Base-by-base conservation (phyloP, 2,888 invertebrate genomes). In the Ferrisia virgata region DNA sequence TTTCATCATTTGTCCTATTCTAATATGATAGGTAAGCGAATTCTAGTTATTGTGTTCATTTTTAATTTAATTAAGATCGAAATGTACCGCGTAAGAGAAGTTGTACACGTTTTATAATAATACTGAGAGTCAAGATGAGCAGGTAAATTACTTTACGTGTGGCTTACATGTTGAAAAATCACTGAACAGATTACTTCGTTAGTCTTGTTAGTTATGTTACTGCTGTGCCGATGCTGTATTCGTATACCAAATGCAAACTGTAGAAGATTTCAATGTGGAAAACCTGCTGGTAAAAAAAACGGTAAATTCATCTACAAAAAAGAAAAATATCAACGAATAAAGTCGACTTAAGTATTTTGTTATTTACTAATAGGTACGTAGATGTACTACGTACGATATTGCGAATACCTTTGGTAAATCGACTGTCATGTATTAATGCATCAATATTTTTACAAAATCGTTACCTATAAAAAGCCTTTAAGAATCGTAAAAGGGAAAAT, bases 381-480 rank as follows among this genome's bases (percentile, higher is more conserved):
- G 39, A 39, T 39, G 39, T 39, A 39, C n/a, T n/a, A 47, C 18
- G n/a, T 3, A 47, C 18, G 8, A 47, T 47, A 47, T 47, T 47
- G 47, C 18, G 33, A 72, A 33, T n/a, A 36, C 31, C n/a, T n/a
- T n/a, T n/a, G 18, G 33, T 33, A 72, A 72, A 33, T 72, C 33
- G 72, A 72, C 72, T 25, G 72, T 72, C 72, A 33, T 72, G n/a
- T 28, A 33, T 72, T 72, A 72, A 72, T 33, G 31, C 33, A 8
- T 33, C 36, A 72, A 72, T 72, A 72, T 72, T 72, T 72, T 8
- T 33, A 72, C 72, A 33, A 72, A n/a, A 72, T 72, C 36, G 72
- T 33, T n/a, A n/a, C n/a, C n/a, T 72, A 36, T 72, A 72, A 72
- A 64, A 72, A n/a, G 72, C 33, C 31, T 72, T 72, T 72, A 72